Conservation (phyloP, 2,113 vertebrate species). For the Plecotus auritus region DNA sequence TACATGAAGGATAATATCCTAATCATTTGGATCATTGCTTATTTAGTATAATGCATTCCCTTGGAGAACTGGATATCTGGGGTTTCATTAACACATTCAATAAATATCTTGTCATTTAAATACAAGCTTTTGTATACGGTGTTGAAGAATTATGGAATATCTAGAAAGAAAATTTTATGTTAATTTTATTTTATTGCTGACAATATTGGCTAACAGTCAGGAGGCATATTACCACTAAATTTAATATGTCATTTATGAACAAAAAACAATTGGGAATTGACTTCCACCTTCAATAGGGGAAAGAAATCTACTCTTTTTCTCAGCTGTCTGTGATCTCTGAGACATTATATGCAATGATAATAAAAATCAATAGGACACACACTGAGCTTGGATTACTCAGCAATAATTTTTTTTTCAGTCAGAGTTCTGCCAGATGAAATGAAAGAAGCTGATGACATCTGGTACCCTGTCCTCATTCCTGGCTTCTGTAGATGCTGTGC, state of each 20-base stretch:
- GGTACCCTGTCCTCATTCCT: neutral
- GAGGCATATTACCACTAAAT: neutral
- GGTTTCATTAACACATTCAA: neutral
- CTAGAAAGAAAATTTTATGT: neutral
- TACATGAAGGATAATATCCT: neutral
- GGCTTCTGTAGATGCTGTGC: neutral
- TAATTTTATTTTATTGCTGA: neutral
- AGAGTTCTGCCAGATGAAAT: neutral
- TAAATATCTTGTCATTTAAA: neutral
- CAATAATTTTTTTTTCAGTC: neutral
- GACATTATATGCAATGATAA: neutral
- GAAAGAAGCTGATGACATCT: neutral
- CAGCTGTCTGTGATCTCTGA: neutral
- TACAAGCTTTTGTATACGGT: neutral
- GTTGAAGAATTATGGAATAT: neutral
- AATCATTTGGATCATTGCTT: neutral
- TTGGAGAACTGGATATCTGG: neutral
- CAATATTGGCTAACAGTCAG: neutral
- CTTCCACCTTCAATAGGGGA: neutral
- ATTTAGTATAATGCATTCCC: neutral
- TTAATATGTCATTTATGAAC: neutral
- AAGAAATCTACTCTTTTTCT: neutral
- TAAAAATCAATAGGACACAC: neutral
- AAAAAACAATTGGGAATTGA: neutral
- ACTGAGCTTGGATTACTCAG: neutral